A percentile compares a stretch with the other conserved stretches of the same genome.
phyloP scores from a whole-genome alignment of 2,113 vertebrate genomes.

The Bombycilla garrulus region DNA sequence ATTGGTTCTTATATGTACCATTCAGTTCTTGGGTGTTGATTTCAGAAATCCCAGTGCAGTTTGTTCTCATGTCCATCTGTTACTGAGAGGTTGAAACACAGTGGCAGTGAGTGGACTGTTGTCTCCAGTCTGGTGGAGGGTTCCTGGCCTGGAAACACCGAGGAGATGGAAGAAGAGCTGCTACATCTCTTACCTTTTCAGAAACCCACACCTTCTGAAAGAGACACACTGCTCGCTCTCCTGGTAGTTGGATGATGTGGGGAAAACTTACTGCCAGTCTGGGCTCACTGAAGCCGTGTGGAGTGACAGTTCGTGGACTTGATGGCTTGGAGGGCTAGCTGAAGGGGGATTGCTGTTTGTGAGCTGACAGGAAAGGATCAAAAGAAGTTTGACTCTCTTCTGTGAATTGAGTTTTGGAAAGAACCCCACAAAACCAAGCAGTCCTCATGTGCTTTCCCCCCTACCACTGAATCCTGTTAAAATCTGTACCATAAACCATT shows the following conservation, averaged over 20 bases:
- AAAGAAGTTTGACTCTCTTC: background rate
- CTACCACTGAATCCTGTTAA: background rate
- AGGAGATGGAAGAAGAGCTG: background rate
- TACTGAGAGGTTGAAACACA: background rate
- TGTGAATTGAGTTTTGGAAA: background rate
- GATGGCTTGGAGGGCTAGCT: background rate
- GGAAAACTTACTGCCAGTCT: background rate
- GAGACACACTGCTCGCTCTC: background rate
- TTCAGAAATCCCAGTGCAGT: background rate
- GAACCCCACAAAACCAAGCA: background rate
- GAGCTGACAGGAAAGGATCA: background rate
- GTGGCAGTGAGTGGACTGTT: background rate
- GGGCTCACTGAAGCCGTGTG: background rate
- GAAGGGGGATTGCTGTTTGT: background rate
- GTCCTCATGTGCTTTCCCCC: background rate
- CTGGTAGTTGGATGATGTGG: background rate
- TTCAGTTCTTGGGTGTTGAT: background rate
- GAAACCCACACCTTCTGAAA: background rate
- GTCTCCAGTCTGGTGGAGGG: background rate
- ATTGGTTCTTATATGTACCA: background rate
- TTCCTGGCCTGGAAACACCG: background rate
- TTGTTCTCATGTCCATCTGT: background rate
- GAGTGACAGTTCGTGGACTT: background rate
- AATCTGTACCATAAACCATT: background rate
- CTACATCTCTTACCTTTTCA: background rate